Percentiles rank a stretch among this genome's conserved stretches.
These are phyloP conservation scores for Ibycter americanus DNA, from an alignment of 2,797 vertebrate species.

Conservation along the genomic window DNA sequence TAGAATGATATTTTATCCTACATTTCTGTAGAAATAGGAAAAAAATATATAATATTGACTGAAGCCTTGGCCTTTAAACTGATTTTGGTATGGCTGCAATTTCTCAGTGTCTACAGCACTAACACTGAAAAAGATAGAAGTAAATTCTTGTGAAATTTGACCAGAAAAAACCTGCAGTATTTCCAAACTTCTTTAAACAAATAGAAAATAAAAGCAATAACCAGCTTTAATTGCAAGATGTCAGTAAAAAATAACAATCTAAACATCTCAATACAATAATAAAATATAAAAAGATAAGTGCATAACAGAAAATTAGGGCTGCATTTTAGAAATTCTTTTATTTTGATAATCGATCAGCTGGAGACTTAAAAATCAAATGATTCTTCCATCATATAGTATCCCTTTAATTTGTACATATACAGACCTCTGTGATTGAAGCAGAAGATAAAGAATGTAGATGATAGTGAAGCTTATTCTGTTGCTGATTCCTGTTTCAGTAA, in stretches of 20 bases:
- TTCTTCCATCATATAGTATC: neutral
- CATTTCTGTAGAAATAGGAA: neutral
- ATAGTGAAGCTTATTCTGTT: neutral
- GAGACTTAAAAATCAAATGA: neutral
- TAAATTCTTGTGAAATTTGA: neutral
- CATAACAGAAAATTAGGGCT: neutral
- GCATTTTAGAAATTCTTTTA: neutral
- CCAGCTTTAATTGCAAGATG: neutral
- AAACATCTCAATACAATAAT: neutral
- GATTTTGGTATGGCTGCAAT: neutral
- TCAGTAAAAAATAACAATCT: neutral
- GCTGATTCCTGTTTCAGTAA: neutral
- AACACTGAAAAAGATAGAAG: neutral
- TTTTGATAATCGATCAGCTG: neutral
- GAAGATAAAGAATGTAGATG: neutral
- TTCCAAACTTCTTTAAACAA: neutral
- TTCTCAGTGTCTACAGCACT: neutral
- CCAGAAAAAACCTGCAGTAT: neutral
- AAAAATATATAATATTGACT: neutral
- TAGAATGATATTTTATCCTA: neutral
- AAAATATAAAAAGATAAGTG: neutral
- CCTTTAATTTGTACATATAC: neutral
- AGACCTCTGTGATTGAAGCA: neutral
- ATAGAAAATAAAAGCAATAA: fast-evolving
- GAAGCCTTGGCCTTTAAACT: neutral